Evolutionary conservation across 1,140 invertebrate genomes (phyloP), one percentile per base, ranked within the genome.

Genomic region (Scylla paramamosain): DNA sequence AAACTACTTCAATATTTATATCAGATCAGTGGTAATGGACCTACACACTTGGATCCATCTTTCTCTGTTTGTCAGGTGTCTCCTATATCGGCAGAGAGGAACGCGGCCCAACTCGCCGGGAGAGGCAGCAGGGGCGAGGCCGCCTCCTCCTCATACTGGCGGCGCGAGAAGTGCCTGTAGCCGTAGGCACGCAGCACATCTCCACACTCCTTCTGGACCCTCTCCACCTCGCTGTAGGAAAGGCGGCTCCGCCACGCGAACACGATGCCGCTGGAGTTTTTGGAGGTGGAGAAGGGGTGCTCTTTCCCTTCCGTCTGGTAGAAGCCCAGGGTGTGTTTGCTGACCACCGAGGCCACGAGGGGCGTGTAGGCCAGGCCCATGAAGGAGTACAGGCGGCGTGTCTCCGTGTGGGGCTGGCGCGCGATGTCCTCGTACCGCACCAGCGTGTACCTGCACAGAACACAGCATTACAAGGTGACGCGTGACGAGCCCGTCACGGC

Each of bases 391-490:
- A 94, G 67, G 67, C 67, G 67, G 4, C 93, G 93, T 28, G 91
- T 4, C 39, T 84, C 67, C 31, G 3, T 6, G 6, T 29, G 25
- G n/a, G 93, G 67, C n/a, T 84, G 28, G 16, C 82, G 89, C 16
- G 93, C 89, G 39, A 94, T 29, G 67, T 94, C 93, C 46, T 94
- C 93, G n/a, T 94, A 94, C 31, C 93, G 88, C 25, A 91, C 45
- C 89, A 94, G 25, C 29, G 52, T 88, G 45, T 91, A 91, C 28
- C 88, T 94, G 77, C 12, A 89, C 10, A 77, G 10, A 77, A 77
- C 67, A n/a, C 0, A n/a, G 67, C n/a, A 2, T n/a, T 77, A 77
- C 52, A 59, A 59, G 52, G 67, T 77, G 67, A 25, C 67, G n/a
- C 20, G 52, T 0, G 10, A 59, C 12, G 10, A 12, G 10, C 67